Percentiles rank a stretch among this genome's conserved stretches.
Evolutionary conservation across 2,888 invertebrate genomes (phyloP).

Genomic region (Arctia plantaginis): DNA sequence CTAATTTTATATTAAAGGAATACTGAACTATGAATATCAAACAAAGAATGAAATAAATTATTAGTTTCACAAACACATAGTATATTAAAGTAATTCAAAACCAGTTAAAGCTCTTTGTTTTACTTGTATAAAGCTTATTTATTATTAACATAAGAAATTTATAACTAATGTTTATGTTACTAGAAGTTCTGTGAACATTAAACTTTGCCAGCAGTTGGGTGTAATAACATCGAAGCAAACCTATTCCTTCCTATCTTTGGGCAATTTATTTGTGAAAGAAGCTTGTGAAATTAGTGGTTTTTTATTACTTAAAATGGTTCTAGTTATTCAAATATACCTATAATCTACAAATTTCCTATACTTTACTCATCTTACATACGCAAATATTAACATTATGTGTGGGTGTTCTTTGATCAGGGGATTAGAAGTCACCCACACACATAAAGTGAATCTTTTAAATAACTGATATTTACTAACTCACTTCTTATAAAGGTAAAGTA

Average conservation of each 20-base stretch:
- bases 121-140: background rate
- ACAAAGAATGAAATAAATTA: background rate
- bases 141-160: background rate
- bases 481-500: background rate
- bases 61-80: background rate
- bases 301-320: no score
- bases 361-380: no score
- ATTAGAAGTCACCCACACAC: background rate
- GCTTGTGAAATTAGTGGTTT: no score
- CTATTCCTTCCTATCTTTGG: background rate
- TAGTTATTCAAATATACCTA: no score
- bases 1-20: background rate
- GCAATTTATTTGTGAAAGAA: no score
- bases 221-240: background rate
- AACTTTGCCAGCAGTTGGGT: background rate
- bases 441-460: background rate
- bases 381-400: no score
- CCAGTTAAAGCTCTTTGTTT: background rate
- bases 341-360: no score
- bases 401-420: background rate
- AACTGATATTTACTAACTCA: background rate
- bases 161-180: background rate
- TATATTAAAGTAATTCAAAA: background rate
- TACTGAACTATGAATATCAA: background rate
- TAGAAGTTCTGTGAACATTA: conserved; percentile 1